A percentile compares a stretch with the other conserved stretches of the same genome.
Conservation (phyloP, 2,797 vertebrate species). For the Bradypus variegatus region DNA sequence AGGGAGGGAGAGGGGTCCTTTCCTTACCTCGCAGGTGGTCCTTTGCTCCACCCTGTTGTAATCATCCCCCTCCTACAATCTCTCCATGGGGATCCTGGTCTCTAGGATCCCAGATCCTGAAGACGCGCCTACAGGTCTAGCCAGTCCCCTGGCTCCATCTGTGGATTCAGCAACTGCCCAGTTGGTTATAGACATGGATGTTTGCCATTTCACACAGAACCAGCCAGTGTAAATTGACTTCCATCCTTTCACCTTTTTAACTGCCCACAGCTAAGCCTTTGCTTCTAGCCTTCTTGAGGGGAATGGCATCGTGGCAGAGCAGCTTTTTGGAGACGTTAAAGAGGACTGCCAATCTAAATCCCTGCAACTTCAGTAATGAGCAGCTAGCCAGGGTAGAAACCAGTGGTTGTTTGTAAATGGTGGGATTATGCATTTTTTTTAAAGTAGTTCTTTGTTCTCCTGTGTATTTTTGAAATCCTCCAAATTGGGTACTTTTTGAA, state of each 20-base stretch:
- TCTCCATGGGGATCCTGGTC: neutral
- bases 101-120: neutral
- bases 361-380: neutral
- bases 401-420: neutral
- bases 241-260: neutral
- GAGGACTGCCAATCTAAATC: neutral
- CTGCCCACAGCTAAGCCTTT: neutral
- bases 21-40: neutral
- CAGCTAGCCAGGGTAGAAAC: neutral
- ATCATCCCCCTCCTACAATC: neutral
- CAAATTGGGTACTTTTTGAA: conserved; percentile 27
- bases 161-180: neutral
- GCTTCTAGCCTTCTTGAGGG: neutral
- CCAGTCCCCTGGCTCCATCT: neutral
- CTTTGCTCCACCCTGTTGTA: neutral
- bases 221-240: neutral
- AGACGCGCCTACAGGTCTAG: neutral
- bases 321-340: conserved; percentile 3
- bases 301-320: neutral
- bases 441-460: conserved; percentile 6
- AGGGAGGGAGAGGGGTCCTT: neutral
- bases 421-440: neutral
- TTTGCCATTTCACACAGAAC: neutral
- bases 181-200: neutral
- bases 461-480: conserved; percentile 10